A percentile compares a stretch with the other conserved stretches of the same genome.
phyloP scores from a whole-genome alignment of 2,113 vertebrate genomes.

The Syrmaticus mikado region DNA sequence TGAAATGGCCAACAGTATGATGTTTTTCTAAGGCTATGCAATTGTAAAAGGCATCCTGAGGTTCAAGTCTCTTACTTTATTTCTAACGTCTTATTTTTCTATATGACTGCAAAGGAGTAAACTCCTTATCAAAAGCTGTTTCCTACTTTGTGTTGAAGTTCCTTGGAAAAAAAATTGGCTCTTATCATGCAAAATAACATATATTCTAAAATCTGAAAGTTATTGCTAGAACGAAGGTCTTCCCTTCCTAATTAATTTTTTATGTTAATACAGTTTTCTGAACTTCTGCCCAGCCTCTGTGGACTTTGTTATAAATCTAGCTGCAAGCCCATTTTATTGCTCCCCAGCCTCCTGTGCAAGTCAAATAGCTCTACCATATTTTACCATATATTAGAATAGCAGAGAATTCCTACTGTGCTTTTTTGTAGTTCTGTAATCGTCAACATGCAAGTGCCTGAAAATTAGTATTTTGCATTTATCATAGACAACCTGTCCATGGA shows the following conservation, averaged over 20 bases:
- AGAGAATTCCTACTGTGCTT: background rate
- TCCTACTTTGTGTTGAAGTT: background rate
- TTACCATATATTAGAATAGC: conserved; percentile 25
- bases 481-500: background rate
- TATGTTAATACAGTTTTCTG: background rate
- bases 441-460: background rate
- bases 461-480: conserved; percentile 43
- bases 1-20: background rate
- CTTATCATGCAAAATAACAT: background rate
- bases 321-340: conserved; percentile 3
- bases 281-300: background rate
- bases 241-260: background rate
- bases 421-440: conserved; percentile 17
- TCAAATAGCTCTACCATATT: conserved; percentile 26
- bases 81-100: background rate
- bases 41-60: background rate
- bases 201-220: background rate
- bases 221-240: background rate
- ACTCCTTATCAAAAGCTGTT: background rate
- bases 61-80: background rate
- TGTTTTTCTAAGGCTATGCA: background rate
- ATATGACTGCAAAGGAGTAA: background rate
- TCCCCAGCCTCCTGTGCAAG: conserved; percentile 39
- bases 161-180: background rate
- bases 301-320: conserved; percentile 19